phyloP scores from a whole-genome alignment of 2,797 vertebrate species.

The Halcyon chelicuti region DNA sequence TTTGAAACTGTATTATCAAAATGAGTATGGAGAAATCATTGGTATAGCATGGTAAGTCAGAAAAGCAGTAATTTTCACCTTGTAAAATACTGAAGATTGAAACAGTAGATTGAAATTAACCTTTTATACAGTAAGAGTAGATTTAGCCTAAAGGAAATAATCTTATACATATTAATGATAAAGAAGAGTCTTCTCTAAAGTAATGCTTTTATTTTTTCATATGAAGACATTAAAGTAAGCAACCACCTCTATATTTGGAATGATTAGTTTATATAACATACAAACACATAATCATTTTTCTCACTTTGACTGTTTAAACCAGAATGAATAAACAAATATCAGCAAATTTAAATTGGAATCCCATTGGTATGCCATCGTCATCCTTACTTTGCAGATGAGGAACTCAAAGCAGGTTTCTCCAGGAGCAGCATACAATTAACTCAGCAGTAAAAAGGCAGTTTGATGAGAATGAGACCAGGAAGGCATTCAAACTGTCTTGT shows the following conservation, averaged over 20 bases:
- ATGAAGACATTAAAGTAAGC: background rate
- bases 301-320: background rate
- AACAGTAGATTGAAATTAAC: constrained; percentile 10
- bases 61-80: background rate
- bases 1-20: constrained; percentile 3
- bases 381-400: background rate
- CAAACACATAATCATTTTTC: background rate
- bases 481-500: too few relatives aligned
- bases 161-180: background rate
- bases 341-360: background rate
- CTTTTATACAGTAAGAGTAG: background rate
- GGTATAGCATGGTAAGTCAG: background rate
- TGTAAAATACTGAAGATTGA: background rate
- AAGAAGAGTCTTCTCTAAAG: background rate
- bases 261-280: background rate
- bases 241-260: background rate
- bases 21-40: background rate
- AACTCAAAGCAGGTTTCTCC: background rate
- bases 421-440: background rate
- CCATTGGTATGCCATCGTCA: background rate
- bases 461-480: background rate
- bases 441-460: background rate
- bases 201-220: background rate
- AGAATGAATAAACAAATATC: background rate
- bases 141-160: background rate